Base-by-base conservation (phyloP, 2,888 invertebrate genomes). In the Leistus spinibarbis region DNA sequence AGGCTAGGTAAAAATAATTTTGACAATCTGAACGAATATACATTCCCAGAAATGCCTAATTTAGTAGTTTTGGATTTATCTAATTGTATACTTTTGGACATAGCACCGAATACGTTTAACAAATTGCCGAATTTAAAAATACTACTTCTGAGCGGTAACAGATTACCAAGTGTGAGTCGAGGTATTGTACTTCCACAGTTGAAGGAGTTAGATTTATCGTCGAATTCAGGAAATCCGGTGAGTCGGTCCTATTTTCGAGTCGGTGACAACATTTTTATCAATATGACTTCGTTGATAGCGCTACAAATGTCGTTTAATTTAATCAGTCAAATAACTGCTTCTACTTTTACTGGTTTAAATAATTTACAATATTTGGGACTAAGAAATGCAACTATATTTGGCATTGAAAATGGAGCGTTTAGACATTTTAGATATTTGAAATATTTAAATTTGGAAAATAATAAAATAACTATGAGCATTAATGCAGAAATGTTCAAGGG, bases 41-140 rank as follows among this genome's bases (percentile, higher is more conserved):
- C 84, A 2, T 90, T 91, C 80, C 89, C 90, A 0, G 72, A 70
- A 54, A 90, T 90, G 89, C 82, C 85, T 0, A 87, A 88, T 76
- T 83, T 91, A 71, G 85, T 87, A 79, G 78, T 87, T 0, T 80
- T 92, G 62, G 90, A 91, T 81, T 83, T 92, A 57, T 86, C 88
- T 66, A 87, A 87, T 80, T 88, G 89, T 1, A 83, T 87, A 1
- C 85, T 87, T 10, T 85, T 88, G 53, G 83, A 82, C 17, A 85
- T 91, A 54, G 86, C 86, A 0, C 79, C 85, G 1, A 83, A 87
- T 63, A 86, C 89, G 0, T 90, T 90, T 78, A 81, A 81, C 17
- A 85, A 85, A 68, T 85, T 90, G 78, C 89, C 90, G 0, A 88
- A 87, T 65, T 82, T 91, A 0, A 86, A 85, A 80, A 86, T 86